A percentile compares a stretch with the other conserved stretches of the same genome.
phyloP scores from a whole-genome alignment of 2,888 invertebrate genomes.

The Erebia palarica region DNA sequence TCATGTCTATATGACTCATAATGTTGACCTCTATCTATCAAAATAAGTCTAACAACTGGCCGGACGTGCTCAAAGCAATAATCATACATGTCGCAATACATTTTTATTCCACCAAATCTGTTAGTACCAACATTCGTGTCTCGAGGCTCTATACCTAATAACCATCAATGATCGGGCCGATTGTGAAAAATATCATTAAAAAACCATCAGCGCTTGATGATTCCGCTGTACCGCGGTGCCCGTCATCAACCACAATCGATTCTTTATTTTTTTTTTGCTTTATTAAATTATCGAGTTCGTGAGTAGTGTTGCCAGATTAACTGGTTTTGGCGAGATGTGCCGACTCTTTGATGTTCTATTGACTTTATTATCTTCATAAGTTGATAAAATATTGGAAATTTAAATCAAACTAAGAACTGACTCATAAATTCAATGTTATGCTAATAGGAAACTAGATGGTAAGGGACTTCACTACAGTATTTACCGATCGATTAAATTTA shows the following conservation, averaged over 20 bases:
- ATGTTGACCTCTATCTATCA: neutral
- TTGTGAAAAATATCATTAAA: slow-evolving; percentile 84
- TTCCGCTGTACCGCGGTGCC: slow-evolving; percentile 72
- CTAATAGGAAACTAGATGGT: slow-evolving; percentile 22
- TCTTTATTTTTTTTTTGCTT: slow-evolving; percentile 65
- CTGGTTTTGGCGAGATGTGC: slow-evolving; percentile 3
- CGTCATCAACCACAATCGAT: slow-evolving; percentile 80
- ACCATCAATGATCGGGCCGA: slow-evolving; percentile 80
- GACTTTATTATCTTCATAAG: too few relatives aligned
- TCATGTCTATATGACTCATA: neutral
- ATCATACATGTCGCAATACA: slow-evolving; percentile 37
- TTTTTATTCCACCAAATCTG: slow-evolving; percentile 20
- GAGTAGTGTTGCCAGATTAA: slow-evolving; percentile 48
- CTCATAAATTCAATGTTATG: slow-evolving; percentile 23
- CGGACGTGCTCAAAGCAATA: slow-evolving; percentile 28
- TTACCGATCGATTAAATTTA: slow-evolving; percentile 28
- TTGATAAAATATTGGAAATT: neutral
- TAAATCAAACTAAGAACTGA: slow-evolving; percentile 6
- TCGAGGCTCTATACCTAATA: slow-evolving; percentile 78
- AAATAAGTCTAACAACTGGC: slow-evolving; percentile 12
- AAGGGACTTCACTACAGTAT: slow-evolving; percentile 22
- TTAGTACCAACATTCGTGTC: slow-evolving; percentile 48
- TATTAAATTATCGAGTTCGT: slow-evolving; percentile 73
- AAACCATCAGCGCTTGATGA: slow-evolving; percentile 81
- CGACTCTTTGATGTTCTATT: neutral